phyloP scores from a whole-genome alignment of 2,888 invertebrate genomes.

The Galerucella nymphaeae region DNA sequence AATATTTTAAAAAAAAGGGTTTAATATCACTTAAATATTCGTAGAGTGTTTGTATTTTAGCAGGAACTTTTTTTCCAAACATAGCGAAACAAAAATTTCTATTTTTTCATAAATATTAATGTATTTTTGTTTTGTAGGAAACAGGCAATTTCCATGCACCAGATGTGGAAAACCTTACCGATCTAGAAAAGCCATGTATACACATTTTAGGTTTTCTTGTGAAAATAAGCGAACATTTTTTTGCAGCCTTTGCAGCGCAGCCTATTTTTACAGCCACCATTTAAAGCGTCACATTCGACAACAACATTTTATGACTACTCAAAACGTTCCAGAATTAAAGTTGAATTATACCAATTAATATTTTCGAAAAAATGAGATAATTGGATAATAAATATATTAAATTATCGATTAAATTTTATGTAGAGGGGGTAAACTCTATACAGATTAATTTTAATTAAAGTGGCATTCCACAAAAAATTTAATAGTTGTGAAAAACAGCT shows the following conservation, averaged over 20 bases:
- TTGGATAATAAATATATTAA: no score
- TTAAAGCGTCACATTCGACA: slow-evolving; percentile 50
- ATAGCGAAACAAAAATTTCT: slow-evolving; percentile 4
- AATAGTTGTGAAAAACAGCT: neutral
- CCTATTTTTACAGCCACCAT: slow-evolving; percentile 56
- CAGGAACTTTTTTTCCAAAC: neutral
- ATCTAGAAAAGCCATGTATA: slow-evolving; percentile 55
- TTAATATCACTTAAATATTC: no score
- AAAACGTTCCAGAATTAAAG: slow-evolving; percentile 9
- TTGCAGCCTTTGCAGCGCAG: slow-evolving; percentile 52
- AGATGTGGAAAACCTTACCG: slow-evolving; percentile 54
- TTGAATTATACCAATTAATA: neutral
- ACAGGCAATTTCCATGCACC: slow-evolving; percentile 47
- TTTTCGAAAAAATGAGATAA: no score
- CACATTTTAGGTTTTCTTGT: slow-evolving; percentile 54
- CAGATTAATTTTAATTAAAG: no score
- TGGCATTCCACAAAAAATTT: no score
- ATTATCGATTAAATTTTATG: no score
- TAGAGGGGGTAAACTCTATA: no score
- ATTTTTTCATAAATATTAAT: neutral
- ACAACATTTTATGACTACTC: slow-evolving; percentile 30
- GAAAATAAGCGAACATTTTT: slow-evolving; percentile 54
- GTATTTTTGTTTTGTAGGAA: slow-evolving; percentile 26
- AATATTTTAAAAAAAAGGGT: no score
- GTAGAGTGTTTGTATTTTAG: neutral